phyloP scores from a whole-genome alignment of 2,888 invertebrate genomes.

The Luperina testacea region DNA sequence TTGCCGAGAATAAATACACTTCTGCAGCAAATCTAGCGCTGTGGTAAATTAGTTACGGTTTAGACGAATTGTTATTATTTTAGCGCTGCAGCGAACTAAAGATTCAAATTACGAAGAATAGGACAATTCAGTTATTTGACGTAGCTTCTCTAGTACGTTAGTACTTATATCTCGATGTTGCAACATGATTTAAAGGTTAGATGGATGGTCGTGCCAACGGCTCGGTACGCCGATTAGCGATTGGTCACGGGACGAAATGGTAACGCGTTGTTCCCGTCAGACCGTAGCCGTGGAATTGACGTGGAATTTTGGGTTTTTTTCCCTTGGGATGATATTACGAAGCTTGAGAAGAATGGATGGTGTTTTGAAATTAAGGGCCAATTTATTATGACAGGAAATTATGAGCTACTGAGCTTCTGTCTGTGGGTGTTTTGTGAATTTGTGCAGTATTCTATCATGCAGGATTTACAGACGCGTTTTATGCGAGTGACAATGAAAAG shows the following conservation, averaged over 20 bases:
- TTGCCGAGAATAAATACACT: too few relatives aligned
- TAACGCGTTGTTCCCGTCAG: slow-evolving; percentile 62
- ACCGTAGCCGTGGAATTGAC: slow-evolving; percentile 67
- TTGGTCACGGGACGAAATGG: slow-evolving; percentile 74
- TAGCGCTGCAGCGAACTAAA: too few relatives aligned
- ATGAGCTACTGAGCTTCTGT: slow-evolving; percentile 39
- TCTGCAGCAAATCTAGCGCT: too few relatives aligned
- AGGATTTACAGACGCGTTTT: neutral
- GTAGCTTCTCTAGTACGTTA: too few relatives aligned
- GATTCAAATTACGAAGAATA: too few relatives aligned
- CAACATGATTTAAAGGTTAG: slow-evolving; percentile 63
- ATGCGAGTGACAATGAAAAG: neutral
- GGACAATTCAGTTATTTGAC: too few relatives aligned
- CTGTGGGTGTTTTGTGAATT: neutral
- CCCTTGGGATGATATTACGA: slow-evolving; percentile 29
- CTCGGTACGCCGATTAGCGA: slow-evolving; percentile 74
- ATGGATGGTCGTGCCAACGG: slow-evolving; percentile 67
- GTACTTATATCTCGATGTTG: too few relatives aligned
- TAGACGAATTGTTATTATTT: too few relatives aligned
- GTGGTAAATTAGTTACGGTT: too few relatives aligned
- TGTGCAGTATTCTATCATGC: neutral
- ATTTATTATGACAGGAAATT: slow-evolving; percentile 41
- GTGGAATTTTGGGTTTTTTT: slow-evolving; percentile 58
- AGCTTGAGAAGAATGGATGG: slow-evolving; percentile 23
- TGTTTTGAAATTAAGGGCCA: slow-evolving; percentile 32